Evolutionary conservation across 1,140 invertebrate species (phyloP).

Genomic region (Lysiphlebus fabarum): DNA sequence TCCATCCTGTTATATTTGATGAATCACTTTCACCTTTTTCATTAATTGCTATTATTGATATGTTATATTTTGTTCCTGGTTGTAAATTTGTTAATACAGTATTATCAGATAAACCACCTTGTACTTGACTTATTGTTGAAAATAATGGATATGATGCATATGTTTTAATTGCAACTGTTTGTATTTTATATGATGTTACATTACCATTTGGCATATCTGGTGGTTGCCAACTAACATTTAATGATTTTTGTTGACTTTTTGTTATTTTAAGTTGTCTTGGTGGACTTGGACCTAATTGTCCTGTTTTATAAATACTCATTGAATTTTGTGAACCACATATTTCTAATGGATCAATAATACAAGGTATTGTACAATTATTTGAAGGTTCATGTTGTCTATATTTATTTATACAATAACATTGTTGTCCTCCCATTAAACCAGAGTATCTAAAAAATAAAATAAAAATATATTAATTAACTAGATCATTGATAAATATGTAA

Average conservation of each 20-base stretch:
- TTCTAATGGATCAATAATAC: conserved; percentile 34
- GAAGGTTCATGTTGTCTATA: conserved; percentile 45
- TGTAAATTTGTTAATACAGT: conserved; percentile 61
- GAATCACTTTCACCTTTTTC: conserved; percentile 60
- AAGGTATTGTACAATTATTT: conserved; percentile 46
- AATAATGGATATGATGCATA: conserved; percentile 34
- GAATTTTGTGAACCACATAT: conserved; percentile 51
- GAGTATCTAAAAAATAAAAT: conserved; percentile 45
- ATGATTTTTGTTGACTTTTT: conserved; percentile 26
- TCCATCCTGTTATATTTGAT: conserved; percentile 59
- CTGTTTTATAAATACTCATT: conserved; percentile 53
- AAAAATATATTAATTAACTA: not conserved
- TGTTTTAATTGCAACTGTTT: conserved; percentile 38
- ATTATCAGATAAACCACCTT: conserved; percentile 47
- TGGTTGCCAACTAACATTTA: conserved; percentile 55
- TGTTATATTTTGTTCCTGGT: conserved; percentile 70
- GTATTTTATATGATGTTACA: conserved; percentile 59
- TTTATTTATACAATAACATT: conserved; percentile 52
- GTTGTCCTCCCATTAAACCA: conserved; percentile 46
- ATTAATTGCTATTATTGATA: conserved; percentile 66
- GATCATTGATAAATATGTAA: not conserved
- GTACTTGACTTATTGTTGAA: conserved; percentile 46
- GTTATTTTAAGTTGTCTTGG: conserved; percentile 34
- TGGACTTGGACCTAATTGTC: conserved; percentile 51
- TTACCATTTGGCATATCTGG: conserved; percentile 62